Percentiles rank a stretch among this genome's conserved stretches.
These are phyloP conservation scores for Ictalurus furcatus DNA, from an alignment of 2,113 vertebrate species.

Conservation along the genomic window DNA sequence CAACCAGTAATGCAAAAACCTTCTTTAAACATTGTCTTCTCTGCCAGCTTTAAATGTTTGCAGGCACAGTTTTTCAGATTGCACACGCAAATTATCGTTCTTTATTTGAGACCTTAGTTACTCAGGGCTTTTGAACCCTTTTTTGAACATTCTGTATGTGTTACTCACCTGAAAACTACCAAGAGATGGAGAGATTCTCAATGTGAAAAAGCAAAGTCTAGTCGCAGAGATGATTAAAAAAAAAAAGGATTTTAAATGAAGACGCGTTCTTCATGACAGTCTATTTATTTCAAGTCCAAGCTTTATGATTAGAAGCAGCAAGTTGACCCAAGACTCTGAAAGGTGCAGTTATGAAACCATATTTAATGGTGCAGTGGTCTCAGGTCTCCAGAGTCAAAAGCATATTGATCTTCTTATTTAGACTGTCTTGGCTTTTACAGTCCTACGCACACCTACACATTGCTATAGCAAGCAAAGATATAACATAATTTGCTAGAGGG, in stretches of 20 bases:
- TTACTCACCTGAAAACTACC: neutral
- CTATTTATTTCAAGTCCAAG: neutral
- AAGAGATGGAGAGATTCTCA: neutral
- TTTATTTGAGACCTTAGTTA: neutral
- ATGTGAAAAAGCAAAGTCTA: neutral
- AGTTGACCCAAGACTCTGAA: neutral
- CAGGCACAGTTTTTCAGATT: neutral
- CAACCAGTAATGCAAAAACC: neutral
- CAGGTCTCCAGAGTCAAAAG: conserved; percentile 26
- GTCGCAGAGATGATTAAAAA: neutral
- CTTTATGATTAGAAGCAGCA: neutral
- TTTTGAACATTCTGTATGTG: neutral
- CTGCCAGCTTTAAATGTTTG: neutral
- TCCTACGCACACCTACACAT: conserved; percentile 18
- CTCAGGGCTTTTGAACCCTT: neutral
- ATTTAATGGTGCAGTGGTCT: conserved; percentile 23
- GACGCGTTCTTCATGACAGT: neutral
- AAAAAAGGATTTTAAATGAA: neutral
- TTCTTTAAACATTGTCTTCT: neutral
- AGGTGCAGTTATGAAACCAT: neutral
- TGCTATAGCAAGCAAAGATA: conserved; percentile 22
- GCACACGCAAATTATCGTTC: neutral
- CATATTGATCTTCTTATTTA: conserved; percentile 33
- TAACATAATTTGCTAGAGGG: neutral
- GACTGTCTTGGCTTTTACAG: neutral